These are phyloP conservation scores for Anthophora plumipes DNA, from an alignment of 2,888 invertebrate genomes.

Conservation along the genomic window DNA sequence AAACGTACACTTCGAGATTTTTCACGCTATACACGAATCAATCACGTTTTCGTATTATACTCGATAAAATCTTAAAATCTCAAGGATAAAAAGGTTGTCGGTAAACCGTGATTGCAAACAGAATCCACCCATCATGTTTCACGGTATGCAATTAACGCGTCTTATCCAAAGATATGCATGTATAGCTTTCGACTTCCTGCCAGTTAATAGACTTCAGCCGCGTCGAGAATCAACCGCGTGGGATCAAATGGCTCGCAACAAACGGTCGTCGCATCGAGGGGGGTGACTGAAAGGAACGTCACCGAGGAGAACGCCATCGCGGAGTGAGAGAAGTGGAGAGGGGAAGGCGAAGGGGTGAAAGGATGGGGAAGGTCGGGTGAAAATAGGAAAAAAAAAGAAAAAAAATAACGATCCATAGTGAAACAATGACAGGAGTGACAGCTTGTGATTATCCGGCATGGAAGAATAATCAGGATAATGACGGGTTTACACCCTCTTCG, in stretches of 20 bases:
- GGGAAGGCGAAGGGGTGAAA: neutral
- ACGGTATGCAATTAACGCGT: neutral
- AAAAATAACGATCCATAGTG: slow-evolving; percentile 76
- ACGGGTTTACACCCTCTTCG: slow-evolving; percentile 80
- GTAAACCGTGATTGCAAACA: neutral
- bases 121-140: neutral
- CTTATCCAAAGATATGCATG: neutral
- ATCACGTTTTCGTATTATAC: neutral
- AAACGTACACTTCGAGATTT: no score
- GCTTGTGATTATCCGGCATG: slow-evolving; percentile 81
- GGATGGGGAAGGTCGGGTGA: neutral
- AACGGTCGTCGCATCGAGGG: slow-evolving; percentile 51
- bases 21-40: no score
- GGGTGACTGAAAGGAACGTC: slow-evolving; percentile 33
- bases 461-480: slow-evolving; percentile 83
- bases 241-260: slow-evolving; percentile 69
- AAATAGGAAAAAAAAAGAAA: slow-evolving; percentile 47
- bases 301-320: slow-evolving; percentile 28
- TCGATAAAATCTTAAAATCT: neutral
- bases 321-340: neutral
- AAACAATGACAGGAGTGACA: slow-evolving; percentile 81
- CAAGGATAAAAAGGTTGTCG: neutral
- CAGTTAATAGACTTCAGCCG: slow-evolving; percentile 70
- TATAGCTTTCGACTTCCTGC: slow-evolving; percentile 69
- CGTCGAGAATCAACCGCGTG: slow-evolving; percentile 67